Evolutionary conservation across 2,888 invertebrate species (phyloP).

Genomic region (Amiota mariae): DNA sequence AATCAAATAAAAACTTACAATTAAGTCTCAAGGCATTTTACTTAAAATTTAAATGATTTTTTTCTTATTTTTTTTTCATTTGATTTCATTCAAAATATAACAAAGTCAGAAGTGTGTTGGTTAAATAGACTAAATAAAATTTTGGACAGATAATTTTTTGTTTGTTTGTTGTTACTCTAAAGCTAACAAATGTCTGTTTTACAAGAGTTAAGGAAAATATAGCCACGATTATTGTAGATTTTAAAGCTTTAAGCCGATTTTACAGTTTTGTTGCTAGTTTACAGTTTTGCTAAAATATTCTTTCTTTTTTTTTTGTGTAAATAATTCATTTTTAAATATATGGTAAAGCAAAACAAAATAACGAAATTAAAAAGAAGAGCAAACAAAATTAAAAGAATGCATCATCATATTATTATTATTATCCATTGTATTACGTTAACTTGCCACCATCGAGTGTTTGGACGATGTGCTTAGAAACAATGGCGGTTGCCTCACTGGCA

Average conservation of each 20-base stretch:
- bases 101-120: too few species aligned
- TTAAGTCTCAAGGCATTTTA: slow-evolving; percentile 62
- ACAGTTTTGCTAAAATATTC: not conserved
- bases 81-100: too few species aligned
- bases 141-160: too few species aligned
- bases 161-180: too few species aligned
- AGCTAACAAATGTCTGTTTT: not conserved
- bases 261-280: not conserved
- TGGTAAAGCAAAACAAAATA: not conserved
- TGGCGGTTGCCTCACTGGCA: slow-evolving; percentile 90
- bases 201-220: slow-evolving; percentile 48
- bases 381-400: not conserved
- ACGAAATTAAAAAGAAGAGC: not conserved
- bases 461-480: slow-evolving; percentile 91
- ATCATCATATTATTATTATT: not conserved
- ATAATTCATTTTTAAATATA: not conserved
- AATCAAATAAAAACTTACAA: not conserved
- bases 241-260: slow-evolving; percentile 11
- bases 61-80: not conserved
- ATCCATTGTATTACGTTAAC: slow-evolving; percentile 56
- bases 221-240: slow-evolving; percentile 40
- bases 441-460: slow-evolving; percentile 74
- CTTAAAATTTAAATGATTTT: slow-evolving; percentile 46
- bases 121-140: too few species aligned
- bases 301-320: not conserved